Base-by-base conservation (phyloP, 2,113 vertebrate genomes). In the Motacilla tschutschensis region DNA sequence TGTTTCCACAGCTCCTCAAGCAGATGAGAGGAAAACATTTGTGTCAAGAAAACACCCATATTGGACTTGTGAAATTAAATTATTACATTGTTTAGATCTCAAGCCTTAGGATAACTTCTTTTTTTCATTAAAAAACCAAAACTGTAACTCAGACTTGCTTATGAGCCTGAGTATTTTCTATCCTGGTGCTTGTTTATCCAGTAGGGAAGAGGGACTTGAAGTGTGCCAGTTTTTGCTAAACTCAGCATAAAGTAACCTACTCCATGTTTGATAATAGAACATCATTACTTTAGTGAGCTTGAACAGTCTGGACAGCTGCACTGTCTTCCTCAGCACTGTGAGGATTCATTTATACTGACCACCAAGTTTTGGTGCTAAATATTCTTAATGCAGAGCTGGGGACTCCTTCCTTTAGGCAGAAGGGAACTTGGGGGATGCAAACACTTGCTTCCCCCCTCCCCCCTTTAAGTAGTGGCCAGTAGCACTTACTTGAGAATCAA, bases 371-470 rank as follows among this genome's bases (percentile, higher is more conserved):
- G 17, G 17, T 74, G 33, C 14, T 80, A 57, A 78, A 51, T 26
- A 41, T 60, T 74, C 22, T 38, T 71, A 40, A 48, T n/a, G 6
- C n/a, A 60, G 62, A 74, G 50, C 62, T 80, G 70, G 17, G 14
- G 83, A 43, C 40, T 21, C 17, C 43, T 75, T 83, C 33, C 38
- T 84, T 77, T 64, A 64, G 41, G 40, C 33, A 53, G 50, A 78
- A 46, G 21, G 22, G 41, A 78, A 57, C 41, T 36, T 36, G 8
- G 8, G 24, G 15, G 24, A 46, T 88, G 43, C 47, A 62, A 54
- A 47, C 21, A 8, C 10, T 36, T 17, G 1, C 8, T 12, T 17
- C 3, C 6, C 8, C 2, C 6, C 8, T 6, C 12, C 17, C 28
- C 11, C 12, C 17, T 14, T 10, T 41, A 67, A 48, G 35, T 35